Conservation (phyloP, 2,797 vertebrate species). For the Falco columbarius region DNA sequence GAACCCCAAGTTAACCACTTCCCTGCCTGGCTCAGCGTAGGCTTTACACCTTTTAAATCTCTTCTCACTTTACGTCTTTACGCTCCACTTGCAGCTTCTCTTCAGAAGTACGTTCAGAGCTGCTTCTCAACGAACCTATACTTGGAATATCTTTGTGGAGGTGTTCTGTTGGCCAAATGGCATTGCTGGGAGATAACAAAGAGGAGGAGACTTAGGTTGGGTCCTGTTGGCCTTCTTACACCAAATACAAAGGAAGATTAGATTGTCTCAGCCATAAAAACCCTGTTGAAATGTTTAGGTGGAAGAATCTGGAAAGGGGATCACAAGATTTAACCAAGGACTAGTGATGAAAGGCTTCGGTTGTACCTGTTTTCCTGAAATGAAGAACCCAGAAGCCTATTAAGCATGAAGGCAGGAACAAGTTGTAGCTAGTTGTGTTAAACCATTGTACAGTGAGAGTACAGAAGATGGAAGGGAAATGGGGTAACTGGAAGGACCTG, state of each 20-base stretch:
- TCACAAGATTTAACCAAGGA: not conserved
- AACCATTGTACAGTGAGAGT: not conserved
- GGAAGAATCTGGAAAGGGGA: not conserved
- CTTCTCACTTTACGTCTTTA: not conserved
- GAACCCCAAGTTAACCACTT: conserved; percentile 58
- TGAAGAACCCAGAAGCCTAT: not conserved
- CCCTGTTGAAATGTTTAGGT: not conserved
- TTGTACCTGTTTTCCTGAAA: not conserved
- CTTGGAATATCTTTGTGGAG: not conserved
- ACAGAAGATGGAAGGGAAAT: not conserved
- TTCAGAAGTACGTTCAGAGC: not conserved
- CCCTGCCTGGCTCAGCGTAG: not conserved
- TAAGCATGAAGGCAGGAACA: not conserved
- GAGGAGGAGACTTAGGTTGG: not conserved
- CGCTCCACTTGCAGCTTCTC: not conserved
- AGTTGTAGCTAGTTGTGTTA: not conserved
- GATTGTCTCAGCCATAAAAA: not conserved
- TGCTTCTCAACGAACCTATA: not conserved
- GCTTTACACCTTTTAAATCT: not conserved
- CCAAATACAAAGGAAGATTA: not conserved
- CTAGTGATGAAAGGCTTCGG: not conserved
- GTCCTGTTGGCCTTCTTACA: not conserved
- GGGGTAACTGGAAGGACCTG: not conserved
- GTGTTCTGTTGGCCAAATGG: not conserved
- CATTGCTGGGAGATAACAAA: not conserved